phyloP scores from a whole-genome alignment of 2,797 vertebrate genomes.

The Scarus forsteni region DNA sequence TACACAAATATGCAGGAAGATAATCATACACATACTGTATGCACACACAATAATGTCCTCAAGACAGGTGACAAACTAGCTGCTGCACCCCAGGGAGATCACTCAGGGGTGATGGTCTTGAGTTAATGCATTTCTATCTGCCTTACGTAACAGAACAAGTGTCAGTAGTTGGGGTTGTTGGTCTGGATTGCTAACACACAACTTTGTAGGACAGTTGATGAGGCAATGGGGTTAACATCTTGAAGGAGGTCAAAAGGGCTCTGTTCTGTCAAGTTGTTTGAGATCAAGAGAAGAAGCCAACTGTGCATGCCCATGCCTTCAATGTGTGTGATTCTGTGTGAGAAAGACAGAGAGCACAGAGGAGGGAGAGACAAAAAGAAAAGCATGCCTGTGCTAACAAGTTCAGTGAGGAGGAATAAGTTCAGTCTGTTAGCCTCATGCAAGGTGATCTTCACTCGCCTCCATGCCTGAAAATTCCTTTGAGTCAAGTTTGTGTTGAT shows the following conservation, averaged over 20 bases:
- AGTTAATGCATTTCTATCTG: conserved; percentile 23
- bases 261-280: conserved; percentile 29
- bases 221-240: conserved; percentile 5
- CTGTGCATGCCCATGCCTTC: background rate
- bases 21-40: conserved; percentile 24
- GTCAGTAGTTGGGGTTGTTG: conserved; percentile 26
- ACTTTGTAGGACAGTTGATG: conserved; percentile 5
- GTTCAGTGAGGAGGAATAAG: conserved; percentile 12
- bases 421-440: background rate
- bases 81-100: conserved; percentile 2
- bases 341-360: background rate
- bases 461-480: background rate
- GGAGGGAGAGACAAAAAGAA: background rate
- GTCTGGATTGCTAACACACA: conserved; percentile 3
- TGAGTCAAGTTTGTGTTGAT: background rate
- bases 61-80: conserved; percentile 24
- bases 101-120: background rate
- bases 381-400: background rate
- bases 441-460: background rate
- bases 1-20: conserved; percentile 52
- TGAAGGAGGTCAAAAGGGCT: conserved; percentile 37
- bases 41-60: conserved; percentile 12
- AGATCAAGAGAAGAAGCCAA: conserved; percentile 28
- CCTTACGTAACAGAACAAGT: conserved; percentile 6
- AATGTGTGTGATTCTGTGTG: conserved; percentile 3